Evolutionary conservation across 2,888 invertebrate species (phyloP).

Genomic region (Macrophya alboannulata): DNA sequence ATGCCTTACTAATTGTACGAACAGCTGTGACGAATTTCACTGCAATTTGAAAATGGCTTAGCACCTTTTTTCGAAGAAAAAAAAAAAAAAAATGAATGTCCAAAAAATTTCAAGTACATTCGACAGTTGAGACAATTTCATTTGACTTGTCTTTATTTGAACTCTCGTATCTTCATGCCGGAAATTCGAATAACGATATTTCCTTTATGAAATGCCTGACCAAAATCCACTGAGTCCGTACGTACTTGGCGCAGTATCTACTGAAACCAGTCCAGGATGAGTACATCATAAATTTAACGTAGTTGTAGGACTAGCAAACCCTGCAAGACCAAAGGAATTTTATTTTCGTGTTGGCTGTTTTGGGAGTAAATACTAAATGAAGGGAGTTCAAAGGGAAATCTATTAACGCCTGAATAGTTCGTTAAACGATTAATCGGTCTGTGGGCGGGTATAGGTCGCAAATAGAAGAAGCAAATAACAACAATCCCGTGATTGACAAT

Average conservation of each 20-base stretch:
- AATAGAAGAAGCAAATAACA: neutral
- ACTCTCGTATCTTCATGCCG: neutral
- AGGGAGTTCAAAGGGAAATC: neutral
- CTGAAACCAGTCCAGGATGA: neutral
- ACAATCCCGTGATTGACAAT: neutral
- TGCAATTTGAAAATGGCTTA: no score
- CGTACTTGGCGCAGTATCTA: neutral
- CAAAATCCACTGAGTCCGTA: constrained; percentile 33
- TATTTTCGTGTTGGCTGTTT: neutral
- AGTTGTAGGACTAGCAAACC: neutral
- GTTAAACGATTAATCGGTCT: neutral
- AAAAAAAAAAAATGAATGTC: no score
- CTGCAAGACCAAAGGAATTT: neutral
- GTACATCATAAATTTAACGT: neutral
- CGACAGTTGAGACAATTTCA: neutral
- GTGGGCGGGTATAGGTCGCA: neutral
- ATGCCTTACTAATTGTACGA: neutral
- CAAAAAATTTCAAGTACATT: neutral
- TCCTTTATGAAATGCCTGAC: constrained; percentile 47
- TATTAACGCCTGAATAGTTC: constrained; percentile 16
- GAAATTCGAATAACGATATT: constrained; percentile 22
- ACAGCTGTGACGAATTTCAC: no score
- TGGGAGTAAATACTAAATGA: neutral
- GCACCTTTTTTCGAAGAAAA: no score
- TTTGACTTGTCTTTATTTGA: neutral